A percentile compares a stretch with the other conserved stretches of the same genome.
These are phyloP conservation scores for Drosophila mimetica DNA, from an alignment of 2,888 invertebrate genomes.

Conservation along the genomic window DNA sequence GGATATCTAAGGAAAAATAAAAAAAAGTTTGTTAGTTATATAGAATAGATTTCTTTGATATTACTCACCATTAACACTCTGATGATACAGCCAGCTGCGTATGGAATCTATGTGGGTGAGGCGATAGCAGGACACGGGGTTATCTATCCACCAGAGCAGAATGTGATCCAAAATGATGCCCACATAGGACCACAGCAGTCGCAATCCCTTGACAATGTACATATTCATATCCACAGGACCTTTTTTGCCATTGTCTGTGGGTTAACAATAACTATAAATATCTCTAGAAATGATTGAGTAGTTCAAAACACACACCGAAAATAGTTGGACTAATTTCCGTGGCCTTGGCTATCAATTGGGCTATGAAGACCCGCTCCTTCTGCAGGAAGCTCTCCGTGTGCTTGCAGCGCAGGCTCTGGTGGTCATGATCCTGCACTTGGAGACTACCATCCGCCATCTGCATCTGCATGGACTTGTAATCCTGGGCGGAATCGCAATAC, in stretches of 20 bases:
- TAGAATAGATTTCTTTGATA: neutral
- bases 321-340: conserved; percentile 79
- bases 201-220: conserved; percentile 80
- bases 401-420: conserved; percentile 67
- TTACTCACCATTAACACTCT: conserved; percentile 73
- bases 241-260: conserved; percentile 45
- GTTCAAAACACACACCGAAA: conserved; percentile 65
- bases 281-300: neutral
- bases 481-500: conserved; percentile 65
- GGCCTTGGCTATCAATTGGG: conserved; percentile 78
- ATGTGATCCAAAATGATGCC: conserved; percentile 92
- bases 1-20: conserved; percentile 85
- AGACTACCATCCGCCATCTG: conserved; percentile 17
- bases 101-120: conserved; percentile 81
- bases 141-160: conserved; percentile 93
- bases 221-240: conserved; percentile 69
- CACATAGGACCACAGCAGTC: conserved; percentile 91
- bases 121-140: conserved; percentile 87
- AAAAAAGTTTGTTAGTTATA: neutral
- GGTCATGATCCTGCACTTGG: conserved; percentile 14
- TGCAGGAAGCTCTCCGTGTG: conserved; percentile 76
- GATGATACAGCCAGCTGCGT: conserved; percentile 78
- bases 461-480: conserved; percentile 60
- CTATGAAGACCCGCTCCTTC: conserved; percentile 75
- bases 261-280: neutral